These are phyloP conservation scores for Ormyrus labotus DNA, from an alignment of 2,888 invertebrate species.

Conservation along the genomic window DNA sequence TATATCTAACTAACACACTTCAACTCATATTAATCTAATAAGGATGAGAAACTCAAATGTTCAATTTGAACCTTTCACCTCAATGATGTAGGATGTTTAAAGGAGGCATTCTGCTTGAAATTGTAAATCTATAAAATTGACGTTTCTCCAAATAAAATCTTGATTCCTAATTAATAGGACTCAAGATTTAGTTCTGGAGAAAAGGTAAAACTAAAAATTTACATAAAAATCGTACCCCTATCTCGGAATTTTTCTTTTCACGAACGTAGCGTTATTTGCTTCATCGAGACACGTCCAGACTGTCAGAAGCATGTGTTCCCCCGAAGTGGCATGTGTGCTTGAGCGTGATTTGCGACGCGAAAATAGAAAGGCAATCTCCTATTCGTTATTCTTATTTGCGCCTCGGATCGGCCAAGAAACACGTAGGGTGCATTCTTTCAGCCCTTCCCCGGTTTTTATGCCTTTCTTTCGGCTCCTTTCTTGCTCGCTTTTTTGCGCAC, in stretches of 20 bases:
- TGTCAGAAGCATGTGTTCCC: conserved; percentile 38
- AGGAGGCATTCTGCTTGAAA: neutral
- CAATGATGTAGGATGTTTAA: too few species aligned
- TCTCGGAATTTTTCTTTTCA: conserved; percentile 3
- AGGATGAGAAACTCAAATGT: too few species aligned
- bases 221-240: conserved; percentile 25
- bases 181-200: too few species aligned
- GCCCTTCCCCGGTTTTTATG: neutral
- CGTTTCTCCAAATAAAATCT: too few species aligned
- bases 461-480: neutral
- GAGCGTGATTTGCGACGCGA: conserved; percentile 50
- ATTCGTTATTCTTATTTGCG: conserved; percentile 45
- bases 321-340: neutral
- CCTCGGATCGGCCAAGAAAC: conserved; percentile 17
- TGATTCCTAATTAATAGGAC: too few species aligned
- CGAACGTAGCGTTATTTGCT: neutral
- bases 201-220: neutral
- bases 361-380: conserved; percentile 55
- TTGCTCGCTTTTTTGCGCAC: neutral
- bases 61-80: too few species aligned
- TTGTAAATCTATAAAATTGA: neutral
- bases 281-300: neutral
- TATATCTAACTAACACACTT: too few species aligned
- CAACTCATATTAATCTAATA: too few species aligned
- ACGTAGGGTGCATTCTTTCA: conserved; percentile 39